Evolutionary conservation across 2,113 vertebrate species (phyloP).

Genomic region (Phaetusa simplex): DNA sequence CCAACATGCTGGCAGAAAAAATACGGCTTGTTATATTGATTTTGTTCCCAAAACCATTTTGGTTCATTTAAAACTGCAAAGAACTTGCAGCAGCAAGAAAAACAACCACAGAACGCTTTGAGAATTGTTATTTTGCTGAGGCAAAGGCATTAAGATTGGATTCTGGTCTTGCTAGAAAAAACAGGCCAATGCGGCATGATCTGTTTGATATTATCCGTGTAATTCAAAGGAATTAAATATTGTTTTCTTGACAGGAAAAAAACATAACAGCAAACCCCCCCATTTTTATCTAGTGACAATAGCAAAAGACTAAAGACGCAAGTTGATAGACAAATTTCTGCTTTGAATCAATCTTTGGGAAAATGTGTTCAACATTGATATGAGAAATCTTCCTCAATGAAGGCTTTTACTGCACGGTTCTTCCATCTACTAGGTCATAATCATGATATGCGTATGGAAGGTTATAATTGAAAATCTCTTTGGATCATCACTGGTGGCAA

Average conservation of each 20-base stretch:
- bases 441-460: neutral
- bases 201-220: neutral
- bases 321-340: neutral
- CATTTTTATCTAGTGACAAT: neutral
- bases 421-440: neutral
- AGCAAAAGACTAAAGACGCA: neutral
- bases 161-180: neutral
- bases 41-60: neutral
- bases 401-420: neutral
- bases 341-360: neutral
- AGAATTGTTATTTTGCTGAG: neutral
- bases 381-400: neutral
- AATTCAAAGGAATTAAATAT: neutral
- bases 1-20: conserved; percentile 4
- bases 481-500: conserved; percentile 19
- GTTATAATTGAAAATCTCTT: conserved; percentile 31
- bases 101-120: neutral
- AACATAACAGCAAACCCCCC: neutral
- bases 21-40: neutral
- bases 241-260: neutral
- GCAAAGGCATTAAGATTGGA: neutral
- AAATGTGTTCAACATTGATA: neutral
- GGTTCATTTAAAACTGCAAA: neutral
- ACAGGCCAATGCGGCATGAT: neutral
- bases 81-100: neutral